Percentiles rank a stretch among this genome's conserved stretches.
phyloP scores from a whole-genome alignment of 2,888 invertebrate genomes.

The Anthrax anthrax region DNA sequence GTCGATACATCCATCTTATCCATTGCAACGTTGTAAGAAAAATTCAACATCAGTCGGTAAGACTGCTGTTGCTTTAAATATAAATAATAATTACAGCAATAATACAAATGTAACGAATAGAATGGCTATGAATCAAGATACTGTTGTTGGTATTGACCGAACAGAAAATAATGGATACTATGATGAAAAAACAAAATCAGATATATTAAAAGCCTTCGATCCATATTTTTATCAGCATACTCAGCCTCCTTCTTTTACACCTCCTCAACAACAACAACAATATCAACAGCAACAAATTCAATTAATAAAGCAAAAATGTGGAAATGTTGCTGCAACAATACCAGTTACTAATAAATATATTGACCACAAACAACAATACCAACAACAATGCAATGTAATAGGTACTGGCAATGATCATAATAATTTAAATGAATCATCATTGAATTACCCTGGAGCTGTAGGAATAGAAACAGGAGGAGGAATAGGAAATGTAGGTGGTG shows the following conservation, averaged over 20 bases:
- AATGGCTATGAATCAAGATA: background rate
- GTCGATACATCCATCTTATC: constrained; percentile 1
- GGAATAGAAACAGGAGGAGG: no score
- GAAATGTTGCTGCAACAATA: no score
- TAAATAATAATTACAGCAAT: no score
- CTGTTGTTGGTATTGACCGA: background rate
- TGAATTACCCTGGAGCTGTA: no score
- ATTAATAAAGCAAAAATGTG: no score
- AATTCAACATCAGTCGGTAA: constrained; percentile 2
- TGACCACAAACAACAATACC: background rate
- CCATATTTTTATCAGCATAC: constrained; percentile 9
- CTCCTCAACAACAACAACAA: background rate
- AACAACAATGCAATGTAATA: background rate
- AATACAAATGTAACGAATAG: background rate
- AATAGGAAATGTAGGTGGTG: no score
- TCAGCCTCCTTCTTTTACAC: background rate
- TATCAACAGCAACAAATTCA: no score
- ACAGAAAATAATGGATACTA: background rate
- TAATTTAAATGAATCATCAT: no score
- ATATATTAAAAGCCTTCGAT: constrained; percentile 10
- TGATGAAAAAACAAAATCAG: constrained; percentile 8
- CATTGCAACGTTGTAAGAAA: constrained; percentile 1
- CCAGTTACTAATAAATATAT: no score
- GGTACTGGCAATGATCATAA: background rate
- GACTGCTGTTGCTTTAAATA: background rate